Conservation (phyloP, 2,888 invertebrate species). For the Eilema depressum region DNA sequence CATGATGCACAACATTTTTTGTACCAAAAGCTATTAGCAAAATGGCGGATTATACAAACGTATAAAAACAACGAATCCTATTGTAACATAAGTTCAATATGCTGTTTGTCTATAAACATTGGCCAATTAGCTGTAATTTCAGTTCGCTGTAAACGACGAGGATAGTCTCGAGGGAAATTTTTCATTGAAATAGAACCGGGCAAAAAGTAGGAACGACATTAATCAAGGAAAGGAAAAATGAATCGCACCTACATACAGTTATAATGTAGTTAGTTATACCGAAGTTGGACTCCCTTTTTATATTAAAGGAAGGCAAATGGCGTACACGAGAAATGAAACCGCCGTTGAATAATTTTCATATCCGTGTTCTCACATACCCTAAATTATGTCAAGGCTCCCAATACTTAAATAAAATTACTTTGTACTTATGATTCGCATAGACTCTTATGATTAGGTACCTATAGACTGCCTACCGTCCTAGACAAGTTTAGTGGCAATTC, state of each 20-base stretch:
- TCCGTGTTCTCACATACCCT: background rate
- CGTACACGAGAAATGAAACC: background rate
- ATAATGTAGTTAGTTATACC: background rate
- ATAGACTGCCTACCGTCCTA: too few species aligned
- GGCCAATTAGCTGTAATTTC: conserved; percentile 67
- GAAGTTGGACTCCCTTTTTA: background rate
- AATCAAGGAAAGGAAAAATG: conserved; percentile 68
- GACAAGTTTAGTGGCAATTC: too few species aligned
- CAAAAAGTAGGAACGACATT: conserved; percentile 71
- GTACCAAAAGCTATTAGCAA: too few species aligned
- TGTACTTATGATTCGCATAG: too few species aligned
- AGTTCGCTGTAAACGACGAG: conserved; percentile 67
- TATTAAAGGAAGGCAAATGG: background rate
- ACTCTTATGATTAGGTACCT: too few species aligned
- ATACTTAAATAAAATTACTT: too few species aligned
- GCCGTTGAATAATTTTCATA: background rate
- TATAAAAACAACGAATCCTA: conserved; percentile 6
- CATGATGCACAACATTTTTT: too few species aligned
- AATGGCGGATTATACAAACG: background rate
- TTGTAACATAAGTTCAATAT: conserved; percentile 11
- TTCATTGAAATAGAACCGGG: conserved; percentile 77
- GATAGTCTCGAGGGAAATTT: conserved; percentile 77
- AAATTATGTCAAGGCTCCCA: background rate
- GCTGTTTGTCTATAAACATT: conserved; percentile 56
- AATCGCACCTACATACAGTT: conserved; percentile 32